Percentiles rank a stretch among this genome's conserved stretches.
Conservation (phyloP, 2,113 vertebrate genomes). For the Notarius lentiginosus region DNA sequence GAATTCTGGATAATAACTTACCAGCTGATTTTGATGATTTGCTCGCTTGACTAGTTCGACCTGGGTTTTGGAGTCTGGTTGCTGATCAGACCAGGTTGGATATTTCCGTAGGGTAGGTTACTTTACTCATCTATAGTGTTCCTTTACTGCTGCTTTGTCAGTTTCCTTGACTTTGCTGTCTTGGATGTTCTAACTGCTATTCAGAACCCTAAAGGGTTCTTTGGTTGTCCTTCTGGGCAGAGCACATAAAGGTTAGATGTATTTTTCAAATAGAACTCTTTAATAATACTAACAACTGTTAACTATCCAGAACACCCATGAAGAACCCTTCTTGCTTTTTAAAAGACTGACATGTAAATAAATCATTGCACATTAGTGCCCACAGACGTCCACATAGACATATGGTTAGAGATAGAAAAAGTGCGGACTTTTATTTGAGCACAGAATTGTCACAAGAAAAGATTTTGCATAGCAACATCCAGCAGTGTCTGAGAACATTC, state of each 20-base stretch:
- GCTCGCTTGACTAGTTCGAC: not conserved
- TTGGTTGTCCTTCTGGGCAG: not conserved
- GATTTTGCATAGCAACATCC: not conserved
- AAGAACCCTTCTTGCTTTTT: not conserved
- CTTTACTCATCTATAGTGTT: not conserved
- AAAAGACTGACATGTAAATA: not conserved
- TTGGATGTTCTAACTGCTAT: not conserved
- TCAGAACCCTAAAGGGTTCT: not conserved
- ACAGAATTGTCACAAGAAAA: not conserved
- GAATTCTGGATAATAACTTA: not conserved
- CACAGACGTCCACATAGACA: not conserved
- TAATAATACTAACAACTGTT: not conserved
- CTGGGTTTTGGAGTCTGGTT: not conserved
- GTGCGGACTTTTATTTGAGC: not conserved
- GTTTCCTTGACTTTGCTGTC: not conserved
- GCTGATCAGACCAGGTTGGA: not conserved
- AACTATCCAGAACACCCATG: not conserved
- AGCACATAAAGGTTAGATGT: not conserved
- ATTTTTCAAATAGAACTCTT: not conserved
- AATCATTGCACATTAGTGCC: not conserved
- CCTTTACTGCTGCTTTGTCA: not conserved
- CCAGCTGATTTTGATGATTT: not conserved
- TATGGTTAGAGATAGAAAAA: not conserved
- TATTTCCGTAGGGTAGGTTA: not conserved
- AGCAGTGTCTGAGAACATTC: not conserved